These are phyloP conservation scores for Cephalopachus bancanus DNA, from an alignment of 2,797 vertebrate genomes.

Conservation along the genomic window DNA sequence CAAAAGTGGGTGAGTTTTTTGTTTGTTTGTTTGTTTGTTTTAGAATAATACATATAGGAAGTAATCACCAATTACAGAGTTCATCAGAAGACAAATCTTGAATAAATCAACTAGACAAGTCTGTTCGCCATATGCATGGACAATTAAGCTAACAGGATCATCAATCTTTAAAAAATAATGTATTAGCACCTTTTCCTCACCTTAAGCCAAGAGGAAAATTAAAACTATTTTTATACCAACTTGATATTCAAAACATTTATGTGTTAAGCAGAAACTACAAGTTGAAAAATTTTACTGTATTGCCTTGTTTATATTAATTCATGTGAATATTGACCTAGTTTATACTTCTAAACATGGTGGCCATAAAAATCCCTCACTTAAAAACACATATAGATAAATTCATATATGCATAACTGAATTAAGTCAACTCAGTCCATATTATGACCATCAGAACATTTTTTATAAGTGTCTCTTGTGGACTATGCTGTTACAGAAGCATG, in stretches of 20 bases:
- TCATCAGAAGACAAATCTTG: not conserved
- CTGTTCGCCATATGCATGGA: not conserved
- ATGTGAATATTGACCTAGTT: not conserved
- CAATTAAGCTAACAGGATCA: not conserved
- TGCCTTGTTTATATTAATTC: not conserved
- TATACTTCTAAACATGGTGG: not conserved
- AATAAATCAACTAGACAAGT: not conserved
- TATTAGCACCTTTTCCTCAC: not conserved
- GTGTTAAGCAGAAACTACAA: not conserved
- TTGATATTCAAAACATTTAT: not conserved
- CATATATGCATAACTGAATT: not conserved
- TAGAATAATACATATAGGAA: not conserved
- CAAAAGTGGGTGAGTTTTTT: not conserved
- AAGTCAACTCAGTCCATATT: not conserved
- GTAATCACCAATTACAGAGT: not conserved
- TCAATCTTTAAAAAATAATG: constrained; percentile 39
- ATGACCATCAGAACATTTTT: not conserved
- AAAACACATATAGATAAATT: not conserved
- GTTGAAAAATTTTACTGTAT: constrained; percentile 3
- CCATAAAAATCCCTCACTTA: not conserved
- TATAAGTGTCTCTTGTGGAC: not conserved
- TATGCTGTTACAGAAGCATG: not conserved
- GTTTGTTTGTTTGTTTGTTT: not conserved
- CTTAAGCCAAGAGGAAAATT: not conserved
- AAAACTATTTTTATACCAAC: not conserved